Base-by-base conservation (phyloP, 1,140 invertebrate genomes). In the Hyles vespertilio region DNA sequence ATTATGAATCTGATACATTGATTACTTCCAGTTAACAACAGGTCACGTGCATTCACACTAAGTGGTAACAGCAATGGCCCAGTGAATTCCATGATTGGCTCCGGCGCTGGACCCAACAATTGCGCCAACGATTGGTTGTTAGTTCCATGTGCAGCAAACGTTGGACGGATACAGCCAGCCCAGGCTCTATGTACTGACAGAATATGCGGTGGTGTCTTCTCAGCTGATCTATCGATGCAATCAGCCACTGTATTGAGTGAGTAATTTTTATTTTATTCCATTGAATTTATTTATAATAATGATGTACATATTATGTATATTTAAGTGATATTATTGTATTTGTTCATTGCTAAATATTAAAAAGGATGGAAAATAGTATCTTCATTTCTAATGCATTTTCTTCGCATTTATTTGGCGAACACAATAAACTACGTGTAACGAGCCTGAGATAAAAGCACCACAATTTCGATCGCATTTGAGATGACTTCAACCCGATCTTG, bases 101-200 rank as follows among this genome's bases (percentile, higher is more conserved):
- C 92, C 12, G 92, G 92, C 1, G 80, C 85, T 50, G 88, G 73
- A 2, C 84, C 90, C 12, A 92, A 91, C 58, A 90, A 90, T 11
- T 96, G 95, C 72, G 91, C 92, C 48, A 91, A 92, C 34, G 95
- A 96, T 77, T 96, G 94, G 93, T 74, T 96, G 1, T 88, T 94
- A 32, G 93, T 96, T 12, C 94, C 95, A 0, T 96, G 95, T 79
- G 93, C 93, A 0, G 90, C 87, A 22, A 94, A 94, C 67, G 89
- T 92, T 40, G 93, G 93, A 3, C 81, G 92, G 61, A 72, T 91
- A 9, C 89, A 89, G 8, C 90, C 89, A 0, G 86, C 90, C 0
- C 82, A 88, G 48, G 86, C 91, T 0, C 74, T 90, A 0, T 95
- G 93, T 68, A 92, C 93, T 0, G 94, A 95, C 75, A 89, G 94